Evolutionary conservation across 1,140 invertebrate genomes (phyloP).

Genomic region (Cydia pomonella): DNA sequence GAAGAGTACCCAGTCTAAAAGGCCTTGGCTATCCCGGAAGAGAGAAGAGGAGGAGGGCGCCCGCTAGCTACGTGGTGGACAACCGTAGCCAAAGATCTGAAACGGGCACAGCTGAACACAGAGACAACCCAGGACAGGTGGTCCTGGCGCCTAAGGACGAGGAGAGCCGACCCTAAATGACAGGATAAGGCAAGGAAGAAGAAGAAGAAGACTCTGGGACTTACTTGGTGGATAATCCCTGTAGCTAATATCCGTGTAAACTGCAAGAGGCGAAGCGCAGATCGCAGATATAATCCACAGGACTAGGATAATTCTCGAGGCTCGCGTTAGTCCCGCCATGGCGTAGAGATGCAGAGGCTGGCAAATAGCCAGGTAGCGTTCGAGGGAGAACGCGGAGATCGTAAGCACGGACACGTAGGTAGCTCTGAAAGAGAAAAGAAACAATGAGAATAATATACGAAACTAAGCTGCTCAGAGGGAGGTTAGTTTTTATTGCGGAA

Average conservation of each 20-base stretch:
- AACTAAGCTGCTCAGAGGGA: no score
- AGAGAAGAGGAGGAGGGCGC: no score
- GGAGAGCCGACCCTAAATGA: no score
- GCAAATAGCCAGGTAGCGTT: constrained; percentile 95
- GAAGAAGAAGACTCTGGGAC: constrained; percentile 39
- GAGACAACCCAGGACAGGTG: no score
- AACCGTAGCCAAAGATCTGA: no score
- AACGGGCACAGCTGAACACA: no score
- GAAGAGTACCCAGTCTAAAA: no score
- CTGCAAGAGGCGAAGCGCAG: constrained; percentile 89
- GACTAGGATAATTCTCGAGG: constrained; percentile 88
- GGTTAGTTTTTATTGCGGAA: no score
- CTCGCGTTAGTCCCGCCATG: constrained; percentile 89
- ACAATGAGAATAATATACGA: constrained; percentile 35
- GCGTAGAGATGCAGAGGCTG: constrained; percentile 90
- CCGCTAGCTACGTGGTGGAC: no score
- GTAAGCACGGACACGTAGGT: constrained; percentile 95
- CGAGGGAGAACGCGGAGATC: constrained; percentile 93
- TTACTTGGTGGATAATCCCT: constrained; percentile 85
- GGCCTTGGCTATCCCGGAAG: no score
- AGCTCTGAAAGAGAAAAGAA: constrained; percentile 81
- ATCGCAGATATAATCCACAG: constrained; percentile 91
- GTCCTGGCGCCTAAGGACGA: no score
- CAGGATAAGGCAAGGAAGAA: no score
- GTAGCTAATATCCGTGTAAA: constrained; percentile 86